Base-by-base conservation (phyloP, 2,888 invertebrate species). In the Noctua janthina region DNA sequence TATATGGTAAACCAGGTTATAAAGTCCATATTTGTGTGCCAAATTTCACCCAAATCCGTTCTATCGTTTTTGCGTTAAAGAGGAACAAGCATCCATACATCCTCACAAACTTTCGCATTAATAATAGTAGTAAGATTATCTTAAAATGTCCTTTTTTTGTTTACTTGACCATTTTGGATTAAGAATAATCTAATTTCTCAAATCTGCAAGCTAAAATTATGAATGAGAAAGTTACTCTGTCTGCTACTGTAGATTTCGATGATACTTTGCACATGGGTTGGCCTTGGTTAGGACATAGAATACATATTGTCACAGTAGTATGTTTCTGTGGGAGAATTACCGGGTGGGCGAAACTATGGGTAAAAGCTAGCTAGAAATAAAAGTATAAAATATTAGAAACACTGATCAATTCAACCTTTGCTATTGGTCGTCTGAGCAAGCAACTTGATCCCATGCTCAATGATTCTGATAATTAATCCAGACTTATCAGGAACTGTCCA, bases 401-500 rank as follows among this genome's bases (percentile, higher is more conserved):
- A 59, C 35, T 46, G 29, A 71, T 54, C 51, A 59, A 59, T 71
- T 51, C 35, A 68, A 67, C 51, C 59, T 67, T 69, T 64, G 8
- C 59, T 46, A 62, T 54, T 72, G 20, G n/a, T 64, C 56, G 66
- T 51, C n/a, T 73, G 79, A 66, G 29, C 56, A 83, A 72, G 81
- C 6, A 85, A 81, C 68, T 43, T 69, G 49, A 85, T 81, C 64
- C 49, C 51, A 62, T 29, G 43, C 29, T 62, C 70, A 81, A 74
- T 84, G 67, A 49, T 64, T 72, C 29, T 74, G 39, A 35, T 80
- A 73, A 69, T 49, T 67, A 39, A 83, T 23, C 51, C 51, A 10
- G 17, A 62, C n/a, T 56, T 70, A 67, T 84, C 54, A 64, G 20
- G 1, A 54, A 76, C 43, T 17, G 20, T 46, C 3, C 1, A 62